Evolutionary conservation across 2,888 invertebrate species (phyloP), one percentile per base, ranked within the genome.

Genomic region (Chaitophorus viminalis): DNA sequence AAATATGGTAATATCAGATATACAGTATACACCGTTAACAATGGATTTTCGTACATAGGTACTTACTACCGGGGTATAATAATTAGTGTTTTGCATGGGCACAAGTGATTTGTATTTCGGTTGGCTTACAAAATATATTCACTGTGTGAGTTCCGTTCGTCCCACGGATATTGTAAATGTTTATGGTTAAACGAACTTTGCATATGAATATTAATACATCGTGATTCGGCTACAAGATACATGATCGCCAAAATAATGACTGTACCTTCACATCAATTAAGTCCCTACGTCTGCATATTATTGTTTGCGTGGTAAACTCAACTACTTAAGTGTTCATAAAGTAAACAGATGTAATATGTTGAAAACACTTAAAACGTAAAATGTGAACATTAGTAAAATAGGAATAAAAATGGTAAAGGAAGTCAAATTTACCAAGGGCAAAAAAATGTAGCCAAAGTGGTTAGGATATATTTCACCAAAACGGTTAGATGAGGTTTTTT

Each of bases 111-210:
- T 72, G 52, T 82, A 72, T 82, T 82, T 70, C 25, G 70, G 33
- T 52, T 33, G 4, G 33, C n/a, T 31, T 18, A 52, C 14, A 14
- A 70, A n/a, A n/a, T n/a, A 46, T 46, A 46, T 70, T 70, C 81
- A 1, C 33, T 46, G 36, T n/a, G 70, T 52, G 70, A 33, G 72
- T 72, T 52, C 33, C 82, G 25, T 54, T n/a, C 82, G 52, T 72
- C 82, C 72, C 82, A 82, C 82, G 31, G 33, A 72, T 54, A 72
- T 82, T 72, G 33, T 79, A 79, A 11, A 82, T 52, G n/a, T 52
- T 72, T 36, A 54, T 72, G 72, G 33, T 33, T 54, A 33, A 33
- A 72, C 52, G 33, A 54, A 82, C 33, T 33, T 82, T 72, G 33
- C 31, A 54, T 33, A 33, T 18, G 17, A 54, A 82, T 54, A 82